These are phyloP conservation scores for Zoanthus gigantus DNA, from an alignment of 92 coral and sea anemone species.

Conservation along the genomic window DNA sequence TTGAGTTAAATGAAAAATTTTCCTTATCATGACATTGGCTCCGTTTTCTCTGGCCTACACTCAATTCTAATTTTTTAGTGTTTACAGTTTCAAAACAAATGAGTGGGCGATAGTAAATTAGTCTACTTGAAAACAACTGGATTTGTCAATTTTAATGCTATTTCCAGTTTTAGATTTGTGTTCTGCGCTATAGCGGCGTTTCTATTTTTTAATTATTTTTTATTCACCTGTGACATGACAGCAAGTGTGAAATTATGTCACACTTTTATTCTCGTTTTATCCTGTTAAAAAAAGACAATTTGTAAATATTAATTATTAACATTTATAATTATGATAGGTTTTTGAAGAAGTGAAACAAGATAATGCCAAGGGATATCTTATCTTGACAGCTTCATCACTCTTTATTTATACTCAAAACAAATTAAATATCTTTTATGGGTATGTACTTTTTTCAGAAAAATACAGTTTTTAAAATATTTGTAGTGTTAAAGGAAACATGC, in stretches of 20 bases:
- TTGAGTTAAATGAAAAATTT: neutral
- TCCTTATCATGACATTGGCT: neutral
- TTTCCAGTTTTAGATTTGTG: neutral
- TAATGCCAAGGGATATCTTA: slow-evolving; percentile 1
- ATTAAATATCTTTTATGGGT: neutral
- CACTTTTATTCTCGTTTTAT: neutral
- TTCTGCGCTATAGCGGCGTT: neutral
- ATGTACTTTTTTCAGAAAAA: neutral
- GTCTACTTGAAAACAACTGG: neutral
- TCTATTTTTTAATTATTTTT: neutral
- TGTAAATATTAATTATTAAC: neutral
- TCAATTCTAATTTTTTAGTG: slow-evolving; percentile 13
- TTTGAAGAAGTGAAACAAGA: neutral
- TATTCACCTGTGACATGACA: neutral
- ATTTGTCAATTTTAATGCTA: slow-evolving; percentile 10
- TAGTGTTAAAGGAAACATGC: neutral
- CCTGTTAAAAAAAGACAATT: too few relatives aligned
- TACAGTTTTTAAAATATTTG: neutral
- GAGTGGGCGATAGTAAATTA: neutral
- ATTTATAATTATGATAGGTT: neutral
- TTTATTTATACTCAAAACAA: slow-evolving; percentile 23
- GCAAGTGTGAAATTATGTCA: neutral
- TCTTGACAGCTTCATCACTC: slow-evolving; percentile 28
- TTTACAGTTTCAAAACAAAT: slow-evolving; percentile 5
- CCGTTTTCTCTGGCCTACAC: neutral